Evolutionary conservation across 37 sponge, comb jelly and placozoan species (phyloP).

Genomic region (Spongilla lacustris): DNA sequence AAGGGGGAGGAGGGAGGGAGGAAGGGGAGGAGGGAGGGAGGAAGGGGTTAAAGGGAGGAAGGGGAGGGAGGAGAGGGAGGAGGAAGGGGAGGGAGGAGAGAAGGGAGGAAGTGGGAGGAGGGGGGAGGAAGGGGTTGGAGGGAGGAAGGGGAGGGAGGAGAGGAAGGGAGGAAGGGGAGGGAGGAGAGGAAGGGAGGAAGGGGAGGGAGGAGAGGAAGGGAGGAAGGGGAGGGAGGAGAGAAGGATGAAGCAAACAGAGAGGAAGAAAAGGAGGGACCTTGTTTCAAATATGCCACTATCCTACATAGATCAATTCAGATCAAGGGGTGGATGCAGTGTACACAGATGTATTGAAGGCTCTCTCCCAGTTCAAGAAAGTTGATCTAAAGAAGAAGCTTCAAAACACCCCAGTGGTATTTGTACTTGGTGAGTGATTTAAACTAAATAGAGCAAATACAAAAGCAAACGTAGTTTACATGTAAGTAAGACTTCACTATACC

Average conservation of each 20-base stretch:
- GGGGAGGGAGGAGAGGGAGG: no score
- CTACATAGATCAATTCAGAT: conserved; percentile 44
- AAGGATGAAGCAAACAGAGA: neutral
- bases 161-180: neutral
- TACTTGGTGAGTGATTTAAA: neutral
- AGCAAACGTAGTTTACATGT: no score
- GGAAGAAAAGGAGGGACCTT: no score
- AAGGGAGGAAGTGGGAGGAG: neutral
- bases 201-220: neutral
- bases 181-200: neutral
- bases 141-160: no score
- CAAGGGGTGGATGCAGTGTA: conserved; percentile 56
- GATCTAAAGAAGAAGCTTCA: conserved; percentile 3
- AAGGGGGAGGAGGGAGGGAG: neutral
- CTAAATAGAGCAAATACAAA: no score
- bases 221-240: neutral
- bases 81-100: neutral
- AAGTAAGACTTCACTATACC: no score
- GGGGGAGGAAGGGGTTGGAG: no score
- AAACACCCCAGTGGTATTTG: neutral
- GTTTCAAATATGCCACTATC: no score
- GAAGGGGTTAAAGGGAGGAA: neutral
- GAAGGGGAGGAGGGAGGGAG: neutral
- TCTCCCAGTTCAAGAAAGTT: conserved; percentile 9
- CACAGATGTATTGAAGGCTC: conserved; percentile 24